Conservation (phyloP, 1,140 invertebrate genomes). For the Temnothorax curvispinosus region DNA sequence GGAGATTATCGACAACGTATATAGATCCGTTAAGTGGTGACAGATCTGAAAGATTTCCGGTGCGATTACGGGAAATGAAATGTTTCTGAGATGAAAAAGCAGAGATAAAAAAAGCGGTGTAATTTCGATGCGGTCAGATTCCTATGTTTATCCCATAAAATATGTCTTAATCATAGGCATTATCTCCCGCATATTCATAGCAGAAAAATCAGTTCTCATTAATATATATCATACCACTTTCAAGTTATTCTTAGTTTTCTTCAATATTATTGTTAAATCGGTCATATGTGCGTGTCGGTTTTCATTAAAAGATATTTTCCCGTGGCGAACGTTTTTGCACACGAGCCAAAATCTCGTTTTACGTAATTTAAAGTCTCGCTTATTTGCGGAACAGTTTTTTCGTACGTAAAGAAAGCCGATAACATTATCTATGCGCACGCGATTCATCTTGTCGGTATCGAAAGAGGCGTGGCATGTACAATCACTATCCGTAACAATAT, state of each 20-base stretch:
- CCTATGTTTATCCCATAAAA: background rate
- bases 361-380: background rate
- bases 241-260: background rate
- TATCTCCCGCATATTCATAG: background rate
- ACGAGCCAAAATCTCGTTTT: background rate
- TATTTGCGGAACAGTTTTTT: background rate
- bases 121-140: background rate
- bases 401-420: background rate
- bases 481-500: background rate
- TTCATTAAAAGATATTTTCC: background rate
- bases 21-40: background rate
- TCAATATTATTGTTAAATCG: constrained; percentile 2
- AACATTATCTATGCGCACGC: background rate
- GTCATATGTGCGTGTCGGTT: background rate
- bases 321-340: background rate
- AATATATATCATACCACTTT: background rate
- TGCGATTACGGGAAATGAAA: background rate
- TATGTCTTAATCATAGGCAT: background rate
- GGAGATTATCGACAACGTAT: background rate
- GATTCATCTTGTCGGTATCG: constrained; percentile 15
- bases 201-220: background rate
- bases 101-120: background rate
- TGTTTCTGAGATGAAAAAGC: background rate
- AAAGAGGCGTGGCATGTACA: background rate
- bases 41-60: background rate